A percentile compares a stretch with the other conserved stretches of the same genome.
Evolutionary conservation across 2,888 invertebrate species (phyloP).

Genomic region (Lasioglossum calceatum): DNA sequence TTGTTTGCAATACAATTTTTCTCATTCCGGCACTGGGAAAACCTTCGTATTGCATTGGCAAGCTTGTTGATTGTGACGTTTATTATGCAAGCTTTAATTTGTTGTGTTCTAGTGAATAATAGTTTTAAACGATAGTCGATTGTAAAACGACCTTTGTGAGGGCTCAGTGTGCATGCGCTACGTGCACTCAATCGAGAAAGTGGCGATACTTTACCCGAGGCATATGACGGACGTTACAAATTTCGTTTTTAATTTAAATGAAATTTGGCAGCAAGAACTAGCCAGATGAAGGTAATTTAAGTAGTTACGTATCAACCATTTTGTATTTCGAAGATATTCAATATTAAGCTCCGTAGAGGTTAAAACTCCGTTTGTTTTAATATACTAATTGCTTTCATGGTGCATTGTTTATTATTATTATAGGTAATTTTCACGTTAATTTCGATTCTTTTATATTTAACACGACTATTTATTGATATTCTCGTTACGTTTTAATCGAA

Average conservation of each 20-base stretch:
- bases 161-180: conserved; percentile 64
- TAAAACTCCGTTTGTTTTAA: conserved; percentile 60
- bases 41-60: neutral
- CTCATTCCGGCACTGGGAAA: neutral
- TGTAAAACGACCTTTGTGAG: conserved; percentile 45
- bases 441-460: neutral
- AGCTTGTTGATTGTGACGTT: conserved; percentile 5
- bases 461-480: neutral
- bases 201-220: conserved; percentile 55
- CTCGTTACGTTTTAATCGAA: neutral
- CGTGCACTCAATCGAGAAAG: conserved; percentile 50
- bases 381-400: conserved; percentile 59
- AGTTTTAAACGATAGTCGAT: conserved; percentile 56
- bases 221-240: conserved; percentile 70
- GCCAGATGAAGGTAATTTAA: conserved; percentile 74
- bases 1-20: conserved; percentile 41
- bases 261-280: conserved; percentile 57
- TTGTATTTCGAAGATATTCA: neutral
- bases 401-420: conserved; percentile 75
- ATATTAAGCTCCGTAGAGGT: conserved; percentile 37
- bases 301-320: conserved; percentile 2
- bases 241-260: conserved; percentile 49
- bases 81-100: conserved; percentile 15
- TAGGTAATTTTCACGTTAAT: conserved; percentile 29
- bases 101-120: neutral